Base-by-base conservation (phyloP, 2,797 vertebrate genomes). In the Rhinichthys osculus region DNA sequence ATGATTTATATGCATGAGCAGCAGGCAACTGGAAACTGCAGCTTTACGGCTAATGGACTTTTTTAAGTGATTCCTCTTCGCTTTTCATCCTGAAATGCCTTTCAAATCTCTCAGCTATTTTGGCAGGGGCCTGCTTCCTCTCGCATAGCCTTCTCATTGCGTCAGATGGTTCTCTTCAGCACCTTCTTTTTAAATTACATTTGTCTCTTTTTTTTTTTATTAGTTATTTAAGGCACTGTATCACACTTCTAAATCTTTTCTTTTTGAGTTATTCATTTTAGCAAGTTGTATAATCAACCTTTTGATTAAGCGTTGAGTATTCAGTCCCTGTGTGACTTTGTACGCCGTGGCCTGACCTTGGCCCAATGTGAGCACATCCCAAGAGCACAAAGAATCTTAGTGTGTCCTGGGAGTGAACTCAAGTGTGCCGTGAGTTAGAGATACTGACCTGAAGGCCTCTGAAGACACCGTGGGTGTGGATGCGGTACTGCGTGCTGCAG, bases 401-500 rank as follows among this genome's bases (percentile, higher is more conserved):
- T 38, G 67, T 84, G 87, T 87, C 87, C 89, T 82, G 74, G 42
- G 44, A 67, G 47, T 84, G 87, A 88, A 86, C 83, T 78, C 67
- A 50, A 7, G 40, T 38, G 59, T n/a, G 47, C n/a, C 19, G 35
- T 82, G 66, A 62, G 70, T n/a, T 27, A 35, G 62, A 35, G 2
- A 52, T 67, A 92, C 95, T 96, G 92, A 97, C 97, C 88, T 97
- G 96, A 81, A 97, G 93, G 82, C 98, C 98, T 90, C 98, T 96
- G 93, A 99, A 99, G 91, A 99, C 96, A 5, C 98, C 98, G 0
- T 99, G 98, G 40, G 98, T 98, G 93, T 99, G 98, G 94, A 99
- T 99, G 92, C 97, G 96, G 94, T 99, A 99, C 84, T 99, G 98
- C n/a, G 98, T 97, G 76, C 98, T 98, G 89, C 98, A 99, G 95